phyloP scores from a whole-genome alignment of 2,888 invertebrate species.

The Anticlea derivata region DNA sequence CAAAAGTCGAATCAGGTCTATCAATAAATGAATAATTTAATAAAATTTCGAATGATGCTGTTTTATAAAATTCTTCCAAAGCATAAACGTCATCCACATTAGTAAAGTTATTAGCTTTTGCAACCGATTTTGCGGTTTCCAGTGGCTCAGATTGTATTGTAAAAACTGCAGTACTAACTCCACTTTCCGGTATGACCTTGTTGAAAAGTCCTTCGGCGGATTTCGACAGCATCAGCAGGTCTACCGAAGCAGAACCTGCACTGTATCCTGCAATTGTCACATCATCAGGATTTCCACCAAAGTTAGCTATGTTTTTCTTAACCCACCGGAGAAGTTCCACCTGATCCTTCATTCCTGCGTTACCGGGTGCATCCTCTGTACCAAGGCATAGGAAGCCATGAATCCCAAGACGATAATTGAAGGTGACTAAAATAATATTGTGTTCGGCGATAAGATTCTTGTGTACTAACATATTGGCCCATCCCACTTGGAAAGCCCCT shows the following conservation, averaged over 20 bases:
- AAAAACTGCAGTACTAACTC: constrained; percentile 43
- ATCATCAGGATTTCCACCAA: constrained; percentile 63
- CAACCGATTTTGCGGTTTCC: constrained; percentile 52
- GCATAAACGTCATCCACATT: constrained; percentile 47
- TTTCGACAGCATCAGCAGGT: constrained; percentile 56
- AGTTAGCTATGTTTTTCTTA: constrained; percentile 55
- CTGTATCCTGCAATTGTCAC: constrained; percentile 59
- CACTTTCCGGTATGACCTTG: constrained; percentile 59
- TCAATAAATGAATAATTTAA: constrained; percentile 21
- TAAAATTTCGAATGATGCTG: constrained; percentile 43
- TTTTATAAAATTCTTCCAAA: constrained; percentile 58
- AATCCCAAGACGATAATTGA: constrained; percentile 58
- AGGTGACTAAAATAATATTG: constrained; percentile 52
- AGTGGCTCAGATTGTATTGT: constrained; percentile 54
- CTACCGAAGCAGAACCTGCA: constrained; percentile 57
- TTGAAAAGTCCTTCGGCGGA: constrained; percentile 54
- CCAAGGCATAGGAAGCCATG: constrained; percentile 63
- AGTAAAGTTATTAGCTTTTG: constrained; percentile 44
- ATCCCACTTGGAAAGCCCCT: constrained; percentile 63
- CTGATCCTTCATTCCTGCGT: constrained; percentile 68
- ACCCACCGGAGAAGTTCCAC: constrained; percentile 59
- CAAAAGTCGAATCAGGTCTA: constrained; percentile 28
- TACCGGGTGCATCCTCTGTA: constrained; percentile 58
- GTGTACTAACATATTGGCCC: constrained; percentile 44
- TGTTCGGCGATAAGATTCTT: constrained; percentile 45